These are phyloP conservation scores for Wiebesia pumilae DNA, from an alignment of 1,140 invertebrate genomes.

Conservation along the genomic window DNA sequence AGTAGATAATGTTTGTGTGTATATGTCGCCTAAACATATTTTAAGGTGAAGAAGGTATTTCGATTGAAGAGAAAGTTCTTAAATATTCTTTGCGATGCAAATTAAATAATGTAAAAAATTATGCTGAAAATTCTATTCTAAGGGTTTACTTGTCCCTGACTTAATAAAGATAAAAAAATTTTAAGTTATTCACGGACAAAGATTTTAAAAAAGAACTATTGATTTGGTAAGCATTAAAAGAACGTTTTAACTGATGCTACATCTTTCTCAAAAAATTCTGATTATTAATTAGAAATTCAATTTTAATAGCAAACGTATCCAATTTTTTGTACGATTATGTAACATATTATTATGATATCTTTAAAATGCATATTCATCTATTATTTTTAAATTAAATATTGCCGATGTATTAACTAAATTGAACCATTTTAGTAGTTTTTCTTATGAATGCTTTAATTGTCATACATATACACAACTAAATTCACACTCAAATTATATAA, in stretches of 20 bases:
- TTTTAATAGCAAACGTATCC: background rate
- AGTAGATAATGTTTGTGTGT: conserved; percentile 28
- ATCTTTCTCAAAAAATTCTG: background rate
- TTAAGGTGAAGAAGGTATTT: conserved; percentile 7
- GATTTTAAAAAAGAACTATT: conserved; percentile 32
- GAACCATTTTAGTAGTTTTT: conserved; percentile 24
- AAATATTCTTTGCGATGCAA: conserved; percentile 23
- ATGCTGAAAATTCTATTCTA: conserved; percentile 62
- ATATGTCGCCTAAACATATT: conserved; percentile 28
- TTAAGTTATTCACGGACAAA: background rate
- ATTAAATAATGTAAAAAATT: conserved; percentile 42
- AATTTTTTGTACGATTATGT: background rate
- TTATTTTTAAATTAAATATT: background rate
- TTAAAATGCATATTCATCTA: background rate
- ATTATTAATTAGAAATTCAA: background rate
- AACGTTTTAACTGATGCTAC: background rate
- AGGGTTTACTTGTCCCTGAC: conserved; percentile 63
- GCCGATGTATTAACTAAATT: background rate
- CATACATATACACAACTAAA: background rate
- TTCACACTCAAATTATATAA: conserved; percentile 13
- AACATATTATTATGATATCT: too few species aligned
- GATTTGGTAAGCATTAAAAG: conserved; percentile 21
- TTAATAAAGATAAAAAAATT: conserved; percentile 54
- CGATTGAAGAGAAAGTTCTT: background rate
- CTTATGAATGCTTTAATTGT: conserved; percentile 12